Evolutionary conservation across 2,113 vertebrate species (phyloP).

Genomic region (Petrocephalus zakoni): DNA sequence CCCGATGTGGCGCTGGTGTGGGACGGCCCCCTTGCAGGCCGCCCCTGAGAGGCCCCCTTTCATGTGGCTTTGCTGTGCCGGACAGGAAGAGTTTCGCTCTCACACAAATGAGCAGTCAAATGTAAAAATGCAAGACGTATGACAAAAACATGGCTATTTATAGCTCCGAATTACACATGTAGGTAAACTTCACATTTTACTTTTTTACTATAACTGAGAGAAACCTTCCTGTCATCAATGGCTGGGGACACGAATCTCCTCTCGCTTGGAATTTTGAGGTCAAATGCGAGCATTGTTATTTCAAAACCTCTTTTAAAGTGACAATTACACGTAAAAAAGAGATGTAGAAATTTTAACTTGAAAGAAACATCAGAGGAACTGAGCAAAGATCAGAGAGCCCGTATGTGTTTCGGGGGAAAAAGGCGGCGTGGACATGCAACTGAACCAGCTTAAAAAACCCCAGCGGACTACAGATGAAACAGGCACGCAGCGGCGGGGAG

Average conservation of each 20-base stretch:
- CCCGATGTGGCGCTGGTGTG: background rate
- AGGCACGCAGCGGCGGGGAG: background rate
- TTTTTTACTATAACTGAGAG: conserved; percentile 14
- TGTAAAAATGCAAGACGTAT: background rate
- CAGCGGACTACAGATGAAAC: background rate
- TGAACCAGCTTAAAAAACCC: background rate
- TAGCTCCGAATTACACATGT: conserved; percentile 7
- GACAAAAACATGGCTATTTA: conserved; percentile 7
- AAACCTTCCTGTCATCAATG: conserved; percentile 5
- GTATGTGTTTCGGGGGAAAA: background rate
- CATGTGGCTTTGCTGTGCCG: conserved; percentile 38
- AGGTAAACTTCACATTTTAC: conserved; percentile 6
- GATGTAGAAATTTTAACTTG: background rate
- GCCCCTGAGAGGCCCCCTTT: conserved; percentile 13
- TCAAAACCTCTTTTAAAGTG: background rate
- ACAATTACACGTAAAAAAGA: background rate
- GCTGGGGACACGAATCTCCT: background rate
- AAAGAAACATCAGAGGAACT: background rate
- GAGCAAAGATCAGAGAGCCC: background rate
- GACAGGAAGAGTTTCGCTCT: conserved; percentile 40
- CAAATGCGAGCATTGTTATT: background rate
- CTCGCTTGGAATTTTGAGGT: background rate
- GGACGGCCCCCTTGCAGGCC: conserved; percentile 31
- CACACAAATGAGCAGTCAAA: conserved; percentile 33
- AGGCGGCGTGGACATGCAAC: background rate